Percentiles rank a stretch among this genome's conserved stretches.
Evolutionary conservation across 1,140 invertebrate genomes (phyloP).

Genomic region (Doryteuthis pealeii): DNA sequence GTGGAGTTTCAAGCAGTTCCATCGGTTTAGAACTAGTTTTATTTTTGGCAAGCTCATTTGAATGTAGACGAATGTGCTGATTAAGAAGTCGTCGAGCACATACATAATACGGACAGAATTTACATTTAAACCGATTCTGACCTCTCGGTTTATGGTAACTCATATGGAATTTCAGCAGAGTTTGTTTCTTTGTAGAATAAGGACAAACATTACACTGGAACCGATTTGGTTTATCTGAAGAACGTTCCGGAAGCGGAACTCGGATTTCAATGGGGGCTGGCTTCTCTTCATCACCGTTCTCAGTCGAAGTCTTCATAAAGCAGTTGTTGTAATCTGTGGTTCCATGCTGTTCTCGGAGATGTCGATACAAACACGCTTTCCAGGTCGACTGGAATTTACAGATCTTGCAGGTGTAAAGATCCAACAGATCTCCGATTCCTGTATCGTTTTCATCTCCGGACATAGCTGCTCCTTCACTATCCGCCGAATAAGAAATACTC

Average conservation of each 20-base stretch:
- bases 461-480: not conserved
- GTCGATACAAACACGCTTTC: constrained; percentile 35
- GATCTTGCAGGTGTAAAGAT: constrained; percentile 40
- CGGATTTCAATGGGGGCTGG: not conserved
- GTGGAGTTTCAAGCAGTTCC: not conserved
- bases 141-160: constrained; percentile 71
- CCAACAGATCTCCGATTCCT: not conserved
- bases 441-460: constrained; percentile 16
- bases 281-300: not conserved
- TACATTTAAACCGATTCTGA: constrained; percentile 74
- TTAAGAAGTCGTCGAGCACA: constrained; percentile 59
- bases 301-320: not conserved
- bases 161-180: constrained; percentile 70
- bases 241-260: not conserved
- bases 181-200: constrained; percentile 69
- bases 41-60: constrained; percentile 11
- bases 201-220: constrained; percentile 74
- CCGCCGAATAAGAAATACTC: constrained; percentile 32
- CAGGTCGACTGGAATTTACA: constrained; percentile 43
- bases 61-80: constrained; percentile 58
- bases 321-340: constrained; percentile 30
- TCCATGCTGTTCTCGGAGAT: constrained; percentile 32
- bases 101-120: constrained; percentile 78
- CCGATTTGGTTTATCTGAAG: constrained; percentile 26
- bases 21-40: not conserved